Conservation (phyloP, 1,140 invertebrate genomes). For the Anoplophora glabripennis region DNA sequence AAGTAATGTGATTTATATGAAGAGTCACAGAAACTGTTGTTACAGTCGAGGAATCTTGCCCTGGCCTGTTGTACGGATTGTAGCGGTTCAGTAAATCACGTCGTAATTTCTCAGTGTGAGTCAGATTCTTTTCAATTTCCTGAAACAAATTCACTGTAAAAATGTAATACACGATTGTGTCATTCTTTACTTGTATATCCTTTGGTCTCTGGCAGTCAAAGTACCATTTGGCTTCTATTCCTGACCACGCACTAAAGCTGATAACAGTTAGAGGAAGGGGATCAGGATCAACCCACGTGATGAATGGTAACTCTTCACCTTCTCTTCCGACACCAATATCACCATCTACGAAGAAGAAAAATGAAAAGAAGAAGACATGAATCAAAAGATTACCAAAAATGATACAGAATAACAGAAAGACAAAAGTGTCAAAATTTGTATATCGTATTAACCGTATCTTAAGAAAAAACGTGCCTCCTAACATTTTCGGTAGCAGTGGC, state of each 20-base stretch:
- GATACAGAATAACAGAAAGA: no score
- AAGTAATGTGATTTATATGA: constrained; percentile 29
- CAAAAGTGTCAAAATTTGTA: not conserved
- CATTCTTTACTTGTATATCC: constrained; percentile 19
- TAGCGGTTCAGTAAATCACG: constrained; percentile 39
- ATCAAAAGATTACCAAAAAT: not conserved
- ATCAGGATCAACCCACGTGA: constrained; percentile 54
- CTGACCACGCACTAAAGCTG: constrained; percentile 60
- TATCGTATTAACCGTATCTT: no score
- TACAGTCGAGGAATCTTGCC: constrained; percentile 23
- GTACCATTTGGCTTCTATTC: constrained; percentile 57
- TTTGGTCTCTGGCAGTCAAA: constrained; percentile 54
- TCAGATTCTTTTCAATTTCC: constrained; percentile 37
- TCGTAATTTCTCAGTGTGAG: constrained; percentile 36
- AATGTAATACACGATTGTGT: constrained; percentile 1
- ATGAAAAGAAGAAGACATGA: no score
- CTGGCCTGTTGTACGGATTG: constrained; percentile 39
- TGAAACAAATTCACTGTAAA: constrained; percentile 21
- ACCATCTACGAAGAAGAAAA: constrained; percentile 50
- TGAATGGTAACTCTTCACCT: constrained; percentile 53
- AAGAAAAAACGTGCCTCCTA: no score
- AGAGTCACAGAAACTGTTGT: constrained; percentile 33
- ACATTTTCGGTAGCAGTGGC: no score
- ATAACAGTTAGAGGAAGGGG: constrained; percentile 56
- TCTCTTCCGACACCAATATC: constrained; percentile 56